Base-by-base conservation (phyloP, 2,797 vertebrate species). In the Pampus argenteus region DNA sequence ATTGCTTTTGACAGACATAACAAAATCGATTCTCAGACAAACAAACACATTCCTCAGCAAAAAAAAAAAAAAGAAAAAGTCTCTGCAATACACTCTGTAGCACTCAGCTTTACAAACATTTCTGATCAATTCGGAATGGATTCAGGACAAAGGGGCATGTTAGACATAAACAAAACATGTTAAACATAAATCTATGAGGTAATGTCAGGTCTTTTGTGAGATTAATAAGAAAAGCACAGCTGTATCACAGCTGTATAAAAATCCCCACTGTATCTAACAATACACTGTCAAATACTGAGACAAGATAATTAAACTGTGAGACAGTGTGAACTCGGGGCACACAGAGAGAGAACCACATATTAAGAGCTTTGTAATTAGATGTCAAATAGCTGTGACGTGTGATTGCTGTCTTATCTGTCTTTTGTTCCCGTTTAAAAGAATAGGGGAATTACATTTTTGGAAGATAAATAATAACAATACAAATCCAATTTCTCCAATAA, bases 281-380 rank as follows among this genome's bases (percentile, higher is more conserved):
- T 91, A 79, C 86, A 81, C 88, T 93, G 93, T 94, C 92, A 94
- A 83, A 86, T 85, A 83, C 72, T 72, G 84, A 93, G 93, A 94
- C 76, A 76, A 92, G 93, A 91, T 95, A 94, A 96, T 95, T 94
- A 94, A 51, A 74, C 85, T 90, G 87, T 91, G 85, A 90, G 75
- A 86, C 87, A 76, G 67, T 56, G 82, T 87, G 89, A 94, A 92
- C 85, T 83, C 85, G 83, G 83, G 84, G 83, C 87, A 80, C 50
- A 76, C 80, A 75, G 55, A 88, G 73, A 92, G 84, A 82, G 83
- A 93, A 93, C 20, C 47, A 86, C 85, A 91, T 91, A 95, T 95
- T 94, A 94, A 89, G 87, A 90, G 78, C 74, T 72, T 86, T 89
- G 82, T 95, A 95, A 95, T 90, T 92, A 91, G 81, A 87, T 94